Evolutionary conservation across 2,888 invertebrate species (phyloP).

Genomic region (Philhelius pedissequus): DNA sequence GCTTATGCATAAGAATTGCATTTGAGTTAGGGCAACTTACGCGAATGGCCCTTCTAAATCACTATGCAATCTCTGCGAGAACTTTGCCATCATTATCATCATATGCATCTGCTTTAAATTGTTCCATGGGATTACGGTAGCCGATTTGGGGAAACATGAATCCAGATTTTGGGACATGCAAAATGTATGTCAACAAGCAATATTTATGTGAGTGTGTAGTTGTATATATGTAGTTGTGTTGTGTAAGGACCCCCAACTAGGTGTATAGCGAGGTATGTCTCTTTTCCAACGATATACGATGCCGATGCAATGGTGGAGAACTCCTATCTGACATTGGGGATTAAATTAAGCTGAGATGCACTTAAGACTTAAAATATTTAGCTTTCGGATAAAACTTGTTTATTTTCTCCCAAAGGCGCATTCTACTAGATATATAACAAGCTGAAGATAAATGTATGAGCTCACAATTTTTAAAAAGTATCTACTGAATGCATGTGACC

Average conservation of each 20-base stretch:
- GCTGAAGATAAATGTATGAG: no score
- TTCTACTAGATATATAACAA: not conserved
- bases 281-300: not conserved
- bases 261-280: not conserved
- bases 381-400: not conserved
- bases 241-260: slow-evolving; percentile 7
- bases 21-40: slow-evolving; percentile 20
- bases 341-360: not conserved
- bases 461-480: no score
- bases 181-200: slow-evolving; percentile 11
- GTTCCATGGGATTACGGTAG: slow-evolving; percentile 1
- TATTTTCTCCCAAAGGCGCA: not conserved
- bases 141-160: slow-evolving; percentile 24
- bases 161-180: not conserved
- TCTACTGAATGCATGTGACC: no score
- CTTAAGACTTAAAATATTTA: not conserved
- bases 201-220: not conserved
- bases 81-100: slow-evolving; percentile 29
- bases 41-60: slow-evolving; percentile 26
- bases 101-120: slow-evolving; percentile 38
- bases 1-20: not conserved
- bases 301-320: not conserved
- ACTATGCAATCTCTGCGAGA: slow-evolving; percentile 20
- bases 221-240: not conserved
- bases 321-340: not conserved